Conservation (phyloP, 2,113 vertebrate genomes). For the Accipiter cooperii region DNA sequence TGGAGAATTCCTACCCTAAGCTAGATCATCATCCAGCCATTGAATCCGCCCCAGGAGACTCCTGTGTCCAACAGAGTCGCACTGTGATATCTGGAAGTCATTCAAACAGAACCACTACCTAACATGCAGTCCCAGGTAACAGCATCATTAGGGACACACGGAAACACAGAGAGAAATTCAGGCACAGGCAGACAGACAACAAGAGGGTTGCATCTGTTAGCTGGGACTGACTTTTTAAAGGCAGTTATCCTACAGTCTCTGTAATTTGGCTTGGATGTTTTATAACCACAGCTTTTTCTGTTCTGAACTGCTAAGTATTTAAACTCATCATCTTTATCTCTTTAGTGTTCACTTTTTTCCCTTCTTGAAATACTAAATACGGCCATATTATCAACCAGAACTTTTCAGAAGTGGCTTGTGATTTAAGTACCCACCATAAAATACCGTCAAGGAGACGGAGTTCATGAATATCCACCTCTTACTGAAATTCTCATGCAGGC, state of each 20-base stretch:
- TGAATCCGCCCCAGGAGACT: neutral
- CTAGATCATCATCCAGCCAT: neutral
- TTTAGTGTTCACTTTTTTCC: neutral
- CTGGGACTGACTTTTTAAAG: neutral
- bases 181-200: fast-evolving
- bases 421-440: neutral
- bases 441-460: neutral
- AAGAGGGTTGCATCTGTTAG: fast-evolving
- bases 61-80: neutral
- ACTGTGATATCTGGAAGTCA: neutral
- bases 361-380: neutral
- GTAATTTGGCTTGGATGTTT: neutral
- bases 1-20: neutral
- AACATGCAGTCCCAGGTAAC: neutral
- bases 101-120: neutral
- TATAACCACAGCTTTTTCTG: neutral
- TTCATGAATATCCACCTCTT: neutral
- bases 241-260: neutral
- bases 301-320: neutral
- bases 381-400: neutral
- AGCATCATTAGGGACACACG: neutral
- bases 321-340: neutral
- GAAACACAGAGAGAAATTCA: neutral
- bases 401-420: neutral
- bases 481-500: neutral